Base-by-base conservation (phyloP, 1,140 invertebrate species). In the Pteromalus puparum region DNA sequence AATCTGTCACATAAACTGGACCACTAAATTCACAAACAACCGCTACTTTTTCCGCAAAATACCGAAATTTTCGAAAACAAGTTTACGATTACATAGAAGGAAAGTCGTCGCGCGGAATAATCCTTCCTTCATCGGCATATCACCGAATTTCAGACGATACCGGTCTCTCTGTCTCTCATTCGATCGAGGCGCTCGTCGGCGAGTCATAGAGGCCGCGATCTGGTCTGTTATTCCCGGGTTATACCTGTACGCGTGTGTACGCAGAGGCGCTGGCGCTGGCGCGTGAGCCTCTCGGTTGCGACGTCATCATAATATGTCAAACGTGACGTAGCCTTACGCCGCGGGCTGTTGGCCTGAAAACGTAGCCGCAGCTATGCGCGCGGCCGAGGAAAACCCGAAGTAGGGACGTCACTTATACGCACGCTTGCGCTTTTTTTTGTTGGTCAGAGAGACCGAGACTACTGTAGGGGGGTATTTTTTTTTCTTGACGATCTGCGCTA, bases 241-340 rank as follows among this genome's bases (percentile, higher is more conserved):
- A n/a, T n/a, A 53, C 48, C 13, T 21, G 13, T 53, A 21, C 48
- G 18, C 53, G 7, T 61, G 7, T 61, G 18, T 53, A 61, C 53
- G 53, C 48, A 53, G 48, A 53, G 48, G 48, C 48, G 15, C 48
- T 21, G 53, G 21, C 53, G 53, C 53, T 61, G 18, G 53, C 21
- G 53, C 53, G 6, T n/a, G 34, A 68, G 15, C 38, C 15, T 21
- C 67, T 28, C 67, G 6, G 67, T 18, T 28, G 10, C 80, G 24
- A 82, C 46, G 70, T 74, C 81, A 82, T 74, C 81, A 82, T 42
- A 42, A 67, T 6, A 30, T 75, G 72, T 67, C 53, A 42, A 74
- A 74, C 28, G 72, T 73, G 68, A 81, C 70, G 70, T 48, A 73
- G 80, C 46, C 2, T 6, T 61, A 28, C 70, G 46, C 28, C 34